Conservation (phyloP, 2,113 vertebrate species). For the Leptodactylus fuscus region DNA sequence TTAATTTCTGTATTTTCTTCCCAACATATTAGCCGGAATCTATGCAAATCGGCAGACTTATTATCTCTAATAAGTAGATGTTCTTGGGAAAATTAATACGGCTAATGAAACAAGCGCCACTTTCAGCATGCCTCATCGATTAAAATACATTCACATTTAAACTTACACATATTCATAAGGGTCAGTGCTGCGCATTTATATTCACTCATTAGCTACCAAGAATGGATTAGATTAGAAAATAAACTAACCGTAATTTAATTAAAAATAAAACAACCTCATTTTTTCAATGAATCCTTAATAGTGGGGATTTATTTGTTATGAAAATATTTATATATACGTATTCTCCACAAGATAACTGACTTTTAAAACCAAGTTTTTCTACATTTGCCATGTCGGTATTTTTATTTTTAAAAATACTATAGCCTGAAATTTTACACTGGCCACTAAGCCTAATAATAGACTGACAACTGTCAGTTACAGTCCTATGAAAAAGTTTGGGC, state of each 20-base stretch:
- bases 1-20: slow-evolving; percentile 43
- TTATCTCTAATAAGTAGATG: slow-evolving; percentile 51
- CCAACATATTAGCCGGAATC: slow-evolving; percentile 32
- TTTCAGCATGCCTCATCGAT: slow-evolving; percentile 37
- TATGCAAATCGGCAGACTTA: slow-evolving; percentile 49
- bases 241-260: slow-evolving; percentile 18
- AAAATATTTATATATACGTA: too few species aligned
- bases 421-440: too few species aligned
- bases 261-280: neutral
- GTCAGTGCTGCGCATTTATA: slow-evolving; percentile 3
- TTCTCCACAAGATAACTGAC: too few species aligned
- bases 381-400: too few species aligned
- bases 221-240: slow-evolving; percentile 31
- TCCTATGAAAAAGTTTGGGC: too few species aligned
- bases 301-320: neutral
- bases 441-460: too few species aligned
- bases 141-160: slow-evolving; percentile 38
- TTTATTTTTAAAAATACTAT: too few species aligned
- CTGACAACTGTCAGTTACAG: too few species aligned
- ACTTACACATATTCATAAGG: slow-evolving; percentile 47
- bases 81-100: slow-evolving; percentile 50
- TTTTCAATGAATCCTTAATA: neutral
- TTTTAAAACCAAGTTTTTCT: too few species aligned
- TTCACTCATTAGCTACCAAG: slow-evolving; percentile 2
- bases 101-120: slow-evolving; percentile 43